phyloP scores from a whole-genome alignment of 2,113 vertebrate genomes.

The Dicentrarchus labrax region DNA sequence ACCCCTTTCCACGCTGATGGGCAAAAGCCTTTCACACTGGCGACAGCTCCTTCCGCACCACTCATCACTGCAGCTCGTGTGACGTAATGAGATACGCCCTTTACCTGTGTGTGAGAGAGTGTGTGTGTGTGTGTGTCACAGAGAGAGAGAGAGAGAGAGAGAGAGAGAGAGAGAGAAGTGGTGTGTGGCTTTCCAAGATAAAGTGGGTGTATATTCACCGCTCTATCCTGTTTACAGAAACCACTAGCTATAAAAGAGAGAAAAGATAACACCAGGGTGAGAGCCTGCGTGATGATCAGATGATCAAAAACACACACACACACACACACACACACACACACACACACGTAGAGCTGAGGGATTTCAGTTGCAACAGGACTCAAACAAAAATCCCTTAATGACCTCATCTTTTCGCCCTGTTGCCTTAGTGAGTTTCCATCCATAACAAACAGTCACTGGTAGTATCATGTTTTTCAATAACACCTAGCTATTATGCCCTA shows the following conservation, averaged over 20 bases:
- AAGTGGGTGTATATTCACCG: conserved; percentile 56
- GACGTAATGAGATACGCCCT: conserved; percentile 74
- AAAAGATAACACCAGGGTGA: conserved; percentile 57
- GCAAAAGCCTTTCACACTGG: conserved; percentile 22
- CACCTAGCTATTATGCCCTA: conserved; percentile 42
- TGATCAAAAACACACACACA: conserved; percentile 52
- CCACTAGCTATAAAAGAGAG: conserved; percentile 15
- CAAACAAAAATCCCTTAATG: conserved; percentile 49
- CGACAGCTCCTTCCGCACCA: conserved; percentile 67
- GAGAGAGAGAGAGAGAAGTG: not conserved
- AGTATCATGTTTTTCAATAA: conserved; percentile 59
- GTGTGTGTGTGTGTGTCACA: not conserved
- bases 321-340: conserved; percentile 29
- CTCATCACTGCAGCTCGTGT: conserved; percentile 60
- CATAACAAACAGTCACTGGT: conserved; percentile 55
- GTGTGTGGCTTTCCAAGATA: conserved; percentile 47
- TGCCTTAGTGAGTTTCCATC: conserved; percentile 59
- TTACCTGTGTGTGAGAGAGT: conserved; percentile 54
- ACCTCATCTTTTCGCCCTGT: conserved; percentile 51
- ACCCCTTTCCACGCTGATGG: conserved; percentile 5
- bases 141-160: conserved; percentile 16
- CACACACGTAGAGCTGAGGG: not conserved
- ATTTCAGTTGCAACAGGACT: conserved; percentile 39
- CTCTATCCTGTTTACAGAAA: conserved; percentile 67
- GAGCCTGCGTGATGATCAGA: conserved; percentile 57